Evolutionary conservation across 2,113 vertebrate genomes (phyloP), one percentile per base, ranked within the genome.

Genomic region (Misgurnus mizolepis): DNA sequence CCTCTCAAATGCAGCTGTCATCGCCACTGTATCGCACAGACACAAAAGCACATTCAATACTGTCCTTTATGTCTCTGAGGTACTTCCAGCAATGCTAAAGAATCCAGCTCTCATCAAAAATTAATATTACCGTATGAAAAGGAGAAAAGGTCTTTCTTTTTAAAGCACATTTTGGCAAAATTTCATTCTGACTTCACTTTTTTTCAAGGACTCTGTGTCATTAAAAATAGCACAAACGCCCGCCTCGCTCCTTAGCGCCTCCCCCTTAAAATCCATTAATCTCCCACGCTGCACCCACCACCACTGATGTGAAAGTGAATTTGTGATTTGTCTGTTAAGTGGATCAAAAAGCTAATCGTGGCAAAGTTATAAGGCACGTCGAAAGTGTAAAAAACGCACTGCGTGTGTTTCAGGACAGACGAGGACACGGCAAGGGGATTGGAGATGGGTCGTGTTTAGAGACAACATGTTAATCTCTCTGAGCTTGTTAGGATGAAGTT

Each of bases 1-100:
- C 3, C 12, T 84, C 75, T 79, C 58, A 15, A 60, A 34, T 5
- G 47, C 67, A 68, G 75, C 64, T 9, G 67, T 11, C 55, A 82
- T 79, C 9, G 18, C 43, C 17, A 79, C 76, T 60, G 60, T 69
- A 81, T 80, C 67, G 62, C 67, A 47, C 9, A 22, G 9, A 67
- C 40, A 80, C 50, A 83, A 80, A 78, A 50, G 69, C 68, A 39
- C 78, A 81, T 80, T 83, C 76, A 82, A n/a, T 67, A 2, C 10
- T 15, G 4, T 39, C 67, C 8, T 79, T 82, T 60, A 78, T 66
- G 27, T 11, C 58, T 18, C 53, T 18, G 39, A 79, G 82, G 62
- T 53, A 17, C 67, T 55, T 47, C 45, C 45, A 60, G 70, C 10
- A 18, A 43, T 14, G 62, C 62, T 3, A 78, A 71, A 67, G 49